phyloP scores from a whole-genome alignment of 2,797 vertebrate species.

The Sebastes cheni region DNA sequence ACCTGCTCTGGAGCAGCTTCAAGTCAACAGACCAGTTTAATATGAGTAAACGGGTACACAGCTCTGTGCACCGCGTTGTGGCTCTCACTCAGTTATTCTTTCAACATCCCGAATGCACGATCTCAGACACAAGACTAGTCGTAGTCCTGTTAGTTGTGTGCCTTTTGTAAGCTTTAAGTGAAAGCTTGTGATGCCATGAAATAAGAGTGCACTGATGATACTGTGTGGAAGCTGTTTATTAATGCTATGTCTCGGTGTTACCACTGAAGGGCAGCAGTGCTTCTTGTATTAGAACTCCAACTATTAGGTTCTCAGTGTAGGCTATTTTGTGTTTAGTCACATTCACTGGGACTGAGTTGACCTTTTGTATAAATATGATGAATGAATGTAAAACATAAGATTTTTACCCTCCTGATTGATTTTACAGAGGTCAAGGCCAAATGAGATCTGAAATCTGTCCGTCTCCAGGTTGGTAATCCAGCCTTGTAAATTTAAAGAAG shows the following conservation, averaged over 20 bases:
- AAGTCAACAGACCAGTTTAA: neutral
- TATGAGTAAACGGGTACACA: neutral
- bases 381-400: neutral
- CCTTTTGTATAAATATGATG: neutral
- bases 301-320: neutral
- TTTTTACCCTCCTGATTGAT: no score
- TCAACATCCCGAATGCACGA: neutral
- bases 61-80: neutral
- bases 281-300: neutral
- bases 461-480: neutral
- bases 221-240: neutral
- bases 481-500: no score
- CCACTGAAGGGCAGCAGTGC: slow-evolving; percentile 6
- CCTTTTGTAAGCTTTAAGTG: neutral
- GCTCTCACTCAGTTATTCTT: neutral
- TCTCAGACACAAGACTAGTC: neutral
- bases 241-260: neutral
- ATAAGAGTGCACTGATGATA: no score
- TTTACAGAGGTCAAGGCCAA: neutral
- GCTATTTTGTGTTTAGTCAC: neutral
- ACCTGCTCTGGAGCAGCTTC: neutral
- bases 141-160: neutral
- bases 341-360: neutral
- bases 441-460: neutral
- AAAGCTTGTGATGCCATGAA: neutral